Conservation (phyloP, 2,113 vertebrate species). For the Rhinolophus ferrumequinum region DNA sequence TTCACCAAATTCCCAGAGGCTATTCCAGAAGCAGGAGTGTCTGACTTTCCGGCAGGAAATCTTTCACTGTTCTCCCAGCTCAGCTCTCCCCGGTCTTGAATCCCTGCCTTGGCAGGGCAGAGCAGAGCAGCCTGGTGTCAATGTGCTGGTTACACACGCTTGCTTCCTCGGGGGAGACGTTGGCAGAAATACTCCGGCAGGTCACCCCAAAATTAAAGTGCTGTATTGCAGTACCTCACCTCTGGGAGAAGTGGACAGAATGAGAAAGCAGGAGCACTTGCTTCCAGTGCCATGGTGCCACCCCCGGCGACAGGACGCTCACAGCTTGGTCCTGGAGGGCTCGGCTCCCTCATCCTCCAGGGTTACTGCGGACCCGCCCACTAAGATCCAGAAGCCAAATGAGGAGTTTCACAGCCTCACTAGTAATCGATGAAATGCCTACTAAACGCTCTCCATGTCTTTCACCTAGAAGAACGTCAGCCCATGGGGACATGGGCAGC, state of each 20-base stretch:
- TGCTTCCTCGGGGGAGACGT: not conserved
- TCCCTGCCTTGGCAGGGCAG: not conserved
- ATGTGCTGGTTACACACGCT: not conserved
- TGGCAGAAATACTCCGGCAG: not conserved
- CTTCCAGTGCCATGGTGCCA: not conserved
- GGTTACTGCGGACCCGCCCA: rapidly evolving
- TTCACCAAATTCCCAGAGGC: not conserved
- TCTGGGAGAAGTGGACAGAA: not conserved
- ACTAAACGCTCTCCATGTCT: not conserved
- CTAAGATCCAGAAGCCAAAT: not conserved
- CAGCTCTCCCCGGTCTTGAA: not conserved
- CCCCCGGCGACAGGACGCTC: not conserved
- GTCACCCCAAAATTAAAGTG: not conserved
- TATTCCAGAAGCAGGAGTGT: not conserved
- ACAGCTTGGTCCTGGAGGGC: not conserved
- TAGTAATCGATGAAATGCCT: not conserved
- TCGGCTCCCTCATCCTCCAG: not conserved
- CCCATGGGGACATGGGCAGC: not conserved
- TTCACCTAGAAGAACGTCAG: not conserved
- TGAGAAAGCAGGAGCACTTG: not conserved
- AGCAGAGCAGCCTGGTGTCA: not conserved
- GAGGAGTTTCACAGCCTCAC: not conserved
- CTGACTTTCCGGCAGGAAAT: not conserved
- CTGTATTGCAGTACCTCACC: not conserved
- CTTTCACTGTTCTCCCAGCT: not conserved